phyloP scores from a whole-genome alignment of 2,888 invertebrate genomes.

The Noctua janthe region DNA sequence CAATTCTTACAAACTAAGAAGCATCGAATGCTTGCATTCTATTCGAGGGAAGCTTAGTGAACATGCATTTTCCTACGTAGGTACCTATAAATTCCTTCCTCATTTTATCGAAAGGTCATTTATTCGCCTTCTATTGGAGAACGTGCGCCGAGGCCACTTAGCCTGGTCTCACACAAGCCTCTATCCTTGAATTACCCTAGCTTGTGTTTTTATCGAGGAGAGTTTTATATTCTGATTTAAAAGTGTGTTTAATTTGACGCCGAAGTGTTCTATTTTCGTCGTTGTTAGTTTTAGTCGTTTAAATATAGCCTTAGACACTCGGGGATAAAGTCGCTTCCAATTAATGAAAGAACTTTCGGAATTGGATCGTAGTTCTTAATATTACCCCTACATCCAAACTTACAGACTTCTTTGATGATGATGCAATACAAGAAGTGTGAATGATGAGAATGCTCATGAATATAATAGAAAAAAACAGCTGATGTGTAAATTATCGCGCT shows the following conservation, averaged over 20 bases:
- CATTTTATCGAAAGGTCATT: conserved; percentile 85
- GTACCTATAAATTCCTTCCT: conserved; percentile 82
- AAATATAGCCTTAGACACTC: no score
- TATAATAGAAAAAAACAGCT: no score
- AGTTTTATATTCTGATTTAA: not conserved
- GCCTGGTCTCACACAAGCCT: conserved; percentile 61
- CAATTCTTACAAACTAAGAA: conserved; percentile 55
- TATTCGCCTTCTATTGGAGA: conserved; percentile 83
- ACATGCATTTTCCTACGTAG: conserved; percentile 77
- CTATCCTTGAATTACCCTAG: conserved; percentile 15
- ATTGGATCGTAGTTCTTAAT: no score
- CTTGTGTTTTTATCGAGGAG: not conserved
- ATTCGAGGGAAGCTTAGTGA: conserved; percentile 68
- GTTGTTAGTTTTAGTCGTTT: not conserved
- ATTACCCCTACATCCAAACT: no score
- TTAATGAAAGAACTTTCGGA: no score
- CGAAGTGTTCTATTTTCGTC: not conserved
- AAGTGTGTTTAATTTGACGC: not conserved
- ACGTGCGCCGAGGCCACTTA: conserved; percentile 69
- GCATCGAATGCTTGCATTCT: conserved; percentile 59
- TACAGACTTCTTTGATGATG: no score
- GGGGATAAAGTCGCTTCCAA: no score
- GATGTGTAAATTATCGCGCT: no score
- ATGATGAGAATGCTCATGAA: no score
- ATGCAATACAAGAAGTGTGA: no score